Evolutionary conservation across 2,888 invertebrate species (phyloP), one percentile per base, ranked within the genome.

Genomic region (Agrotis ipsilon): DNA sequence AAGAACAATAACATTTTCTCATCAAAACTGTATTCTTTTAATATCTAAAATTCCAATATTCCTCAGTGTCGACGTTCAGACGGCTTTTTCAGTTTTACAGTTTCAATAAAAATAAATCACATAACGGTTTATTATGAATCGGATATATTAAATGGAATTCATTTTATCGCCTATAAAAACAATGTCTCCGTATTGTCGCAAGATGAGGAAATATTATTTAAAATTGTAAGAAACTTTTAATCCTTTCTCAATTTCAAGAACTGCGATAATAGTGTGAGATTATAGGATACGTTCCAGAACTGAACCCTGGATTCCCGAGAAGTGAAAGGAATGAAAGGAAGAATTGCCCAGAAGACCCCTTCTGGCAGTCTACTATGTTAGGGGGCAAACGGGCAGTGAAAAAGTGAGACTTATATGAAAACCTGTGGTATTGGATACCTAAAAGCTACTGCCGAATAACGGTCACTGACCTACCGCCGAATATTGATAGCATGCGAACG

Each of bases 401-500:
- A 11, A 46, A 51, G 54, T 64, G 73, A 71, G 55, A 69, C 19
- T 52, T 24, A 19, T 59, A 19, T 4, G n/a, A 60, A 57, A 61
- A 76, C 69, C 58, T 57, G 60, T 69, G 48, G 84, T 84, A 81
- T 59, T 54, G 80, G 59, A 2, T 32, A 14, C 14, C 21, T 51
- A 59, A 24, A 68, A 72, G 69, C 69, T 76, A 68, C 72, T 73
- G 72, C 76, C 78, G 80, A 64, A 80, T 85, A 87, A 89, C 89
- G 87, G 88, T 88, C 73, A 75, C 65, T 77, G 82, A 82, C 81
- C 81, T 58, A 76, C 61, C 73, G 67, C 75, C 83, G 86, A 86
- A 85, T 79, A 82, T 83, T 80, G 81, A 84, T 85, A 81, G 81
- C 81, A 75, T 66, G 79, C 73, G 74, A 83, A 85, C 76, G 76